Evolutionary conservation across 1,140 invertebrate genomes (phyloP).

Genomic region (Drosophila funebris): DNA sequence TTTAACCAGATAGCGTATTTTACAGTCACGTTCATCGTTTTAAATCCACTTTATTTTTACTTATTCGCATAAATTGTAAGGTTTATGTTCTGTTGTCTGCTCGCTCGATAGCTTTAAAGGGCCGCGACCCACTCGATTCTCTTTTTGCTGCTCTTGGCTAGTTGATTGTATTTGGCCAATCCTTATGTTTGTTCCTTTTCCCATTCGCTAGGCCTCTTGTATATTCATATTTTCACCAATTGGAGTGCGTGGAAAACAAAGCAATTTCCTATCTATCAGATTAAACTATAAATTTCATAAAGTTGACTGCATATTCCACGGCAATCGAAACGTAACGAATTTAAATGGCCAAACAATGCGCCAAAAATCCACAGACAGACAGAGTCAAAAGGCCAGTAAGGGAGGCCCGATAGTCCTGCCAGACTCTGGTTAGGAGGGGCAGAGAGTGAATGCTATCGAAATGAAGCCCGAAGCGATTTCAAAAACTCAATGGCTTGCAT

Average conservation of each 20-base stretch:
- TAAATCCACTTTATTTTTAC: not conserved
- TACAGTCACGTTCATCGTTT: not conserved
- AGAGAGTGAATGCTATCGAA: conserved; percentile 50
- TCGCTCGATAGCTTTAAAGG: conserved; percentile 61
- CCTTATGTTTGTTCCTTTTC: not conserved
- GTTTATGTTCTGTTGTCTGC: conserved; percentile 60
- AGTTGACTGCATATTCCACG: conserved; percentile 79
- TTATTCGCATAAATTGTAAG: conserved; percentile 48
- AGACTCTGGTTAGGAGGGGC: not conserved
- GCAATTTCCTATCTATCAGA: conserved; percentile 82
- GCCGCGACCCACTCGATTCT: conserved; percentile 32
- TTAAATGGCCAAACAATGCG: conserved; percentile 78
- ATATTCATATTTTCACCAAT: conserved; percentile 45
- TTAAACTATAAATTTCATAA: conserved; percentile 82
- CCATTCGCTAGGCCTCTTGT: not conserved
- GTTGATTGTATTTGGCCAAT: not conserved
- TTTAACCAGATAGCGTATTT: conserved; percentile 25
- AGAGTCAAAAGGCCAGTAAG: conserved; percentile 67
- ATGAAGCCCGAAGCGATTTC: conserved; percentile 80
- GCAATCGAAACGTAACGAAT: conserved; percentile 81
- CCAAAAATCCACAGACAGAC: conserved; percentile 39
- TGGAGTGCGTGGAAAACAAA: conserved; percentile 64
- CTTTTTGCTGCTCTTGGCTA: conserved; percentile 13
- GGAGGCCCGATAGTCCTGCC: not conserved
- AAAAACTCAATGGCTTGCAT: conserved; percentile 80